phyloP scores from a whole-genome alignment of 2,797 vertebrate species.

The Columba guinea region DNA sequence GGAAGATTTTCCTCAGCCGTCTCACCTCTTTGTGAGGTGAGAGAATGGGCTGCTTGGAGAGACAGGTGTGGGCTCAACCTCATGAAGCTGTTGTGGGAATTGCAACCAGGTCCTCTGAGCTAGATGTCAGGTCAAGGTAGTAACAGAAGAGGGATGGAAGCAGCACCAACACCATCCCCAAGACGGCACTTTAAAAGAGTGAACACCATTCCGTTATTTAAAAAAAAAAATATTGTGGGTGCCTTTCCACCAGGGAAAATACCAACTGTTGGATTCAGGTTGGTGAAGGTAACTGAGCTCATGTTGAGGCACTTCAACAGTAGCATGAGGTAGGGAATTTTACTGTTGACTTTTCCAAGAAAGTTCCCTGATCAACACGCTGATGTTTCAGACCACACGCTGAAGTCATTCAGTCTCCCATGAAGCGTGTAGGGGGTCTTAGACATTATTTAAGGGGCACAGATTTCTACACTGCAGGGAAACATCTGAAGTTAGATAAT shows the following conservation, averaged over 20 bases:
- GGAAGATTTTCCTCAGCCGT: not conserved
- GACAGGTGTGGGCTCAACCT: rapidly evolving
- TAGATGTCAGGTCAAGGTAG: not conserved
- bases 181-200: not conserved
- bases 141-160: not conserved
- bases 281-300: not conserved
- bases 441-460: not conserved
- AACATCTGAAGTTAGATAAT: constrained; percentile 13
- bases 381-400: constrained; percentile 1
- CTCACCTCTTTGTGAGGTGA: not conserved
- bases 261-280: not conserved
- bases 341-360: not conserved
- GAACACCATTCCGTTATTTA: not conserved
- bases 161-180: not conserved
- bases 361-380: not conserved
- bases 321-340: not conserved
- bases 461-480: not conserved
- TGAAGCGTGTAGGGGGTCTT: not conserved
- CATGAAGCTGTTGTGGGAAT: not conserved
- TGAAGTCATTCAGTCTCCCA: not conserved
- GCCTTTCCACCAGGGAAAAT: not conserved
- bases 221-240: not conserved
- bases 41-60: not conserved
- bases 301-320: not conserved
- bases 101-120: not conserved